Conservation (phyloP, 2,888 invertebrate species). For the Drosophila kanekoi region DNA sequence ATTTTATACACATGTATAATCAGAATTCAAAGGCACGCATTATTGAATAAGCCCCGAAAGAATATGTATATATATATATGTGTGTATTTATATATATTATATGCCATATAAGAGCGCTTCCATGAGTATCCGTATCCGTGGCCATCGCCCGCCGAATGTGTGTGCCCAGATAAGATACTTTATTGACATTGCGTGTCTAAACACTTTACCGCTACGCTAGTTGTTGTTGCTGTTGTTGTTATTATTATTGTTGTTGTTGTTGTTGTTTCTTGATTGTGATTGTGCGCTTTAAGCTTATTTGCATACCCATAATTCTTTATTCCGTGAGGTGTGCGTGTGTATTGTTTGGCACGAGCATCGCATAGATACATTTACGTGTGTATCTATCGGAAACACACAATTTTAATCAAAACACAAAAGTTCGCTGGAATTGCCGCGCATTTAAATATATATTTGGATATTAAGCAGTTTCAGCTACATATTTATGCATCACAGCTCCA, state of each 20-base stretch:
- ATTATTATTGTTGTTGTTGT: constrained; percentile 43
- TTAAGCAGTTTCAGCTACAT: constrained; percentile 10
- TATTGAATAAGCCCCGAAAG: constrained; percentile 60
- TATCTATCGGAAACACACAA: constrained; percentile 49
- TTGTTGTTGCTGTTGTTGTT: constrained; percentile 47
- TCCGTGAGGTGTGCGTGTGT: constrained; percentile 62
- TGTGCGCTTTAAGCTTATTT: constrained; percentile 79
- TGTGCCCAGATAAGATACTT: constrained; percentile 76
- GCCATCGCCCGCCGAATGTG: constrained; percentile 64
- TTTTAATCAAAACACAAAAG: constrained; percentile 68
- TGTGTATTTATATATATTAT: constrained; percentile 4
- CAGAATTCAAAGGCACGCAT: constrained; percentile 80
- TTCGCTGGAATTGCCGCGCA: constrained; percentile 43
- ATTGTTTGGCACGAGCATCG: constrained; percentile 45
- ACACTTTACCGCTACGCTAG: constrained; percentile 77
- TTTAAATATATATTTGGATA: constrained; percentile 24
- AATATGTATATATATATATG: constrained; percentile 11
- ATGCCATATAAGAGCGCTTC: constrained; percentile 52
- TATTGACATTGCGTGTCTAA: constrained; percentile 81
- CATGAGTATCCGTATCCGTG: constrained; percentile 62
- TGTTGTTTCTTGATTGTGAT: constrained; percentile 75
- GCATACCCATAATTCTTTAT: constrained; percentile 77
- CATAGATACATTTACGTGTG: constrained; percentile 39
- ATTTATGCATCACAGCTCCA: not conserved
- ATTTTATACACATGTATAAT: constrained; percentile 59